Base-by-base conservation (phyloP, 2,888 invertebrate species). In the Pseudanteris insignis region DNA sequence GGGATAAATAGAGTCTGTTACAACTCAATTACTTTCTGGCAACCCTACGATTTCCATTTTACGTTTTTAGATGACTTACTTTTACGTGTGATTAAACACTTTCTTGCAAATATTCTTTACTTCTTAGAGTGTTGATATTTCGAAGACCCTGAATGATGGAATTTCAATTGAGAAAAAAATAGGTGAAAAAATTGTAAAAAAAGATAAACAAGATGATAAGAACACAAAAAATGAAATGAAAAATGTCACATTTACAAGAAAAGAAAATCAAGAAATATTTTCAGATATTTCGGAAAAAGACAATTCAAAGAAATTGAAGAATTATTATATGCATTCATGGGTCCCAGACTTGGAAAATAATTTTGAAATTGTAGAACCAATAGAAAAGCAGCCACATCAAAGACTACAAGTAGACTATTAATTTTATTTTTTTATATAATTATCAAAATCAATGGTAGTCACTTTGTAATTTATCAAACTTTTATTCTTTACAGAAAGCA, bases 301-400 rank as follows among this genome's bases (percentile, higher is more conserved):
- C 3, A n/a, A 9, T 6, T 26, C 26, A 33, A n/a, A n/a, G n/a
- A n/a, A n/a, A n/a, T n/a, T n/a, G 18, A 25, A 21, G 26, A n/a
- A n/a, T n/a, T n/a, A n/a, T 3, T 18, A 18, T 18, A 18, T 18
- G 18, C 18, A 18, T 18, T 18, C 18, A 71, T 54, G 84, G 84
- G 1, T 75, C 70, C 37, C 83, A 73, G 18, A 83, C 81, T 64
- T 74, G 75, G 77, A 71, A 26, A 69, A 76, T 38, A 69, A 76
- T 46, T 75, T 81, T 34, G 75, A 72, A 51, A 64, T 80, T 32
- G 75, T 85, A 14, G 67, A 81, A 66, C 81, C 86, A 2, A 82
- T 87, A 18, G 80, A 82, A 64, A 89, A 88, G 79, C 84, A 86
- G 3, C 86, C 87, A 1, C 88, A 88, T 80, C 78, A 86, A 67